Evolutionary conservation across 2,113 vertebrate genomes (phyloP).

Genomic region (Sapajus apella): DNA sequence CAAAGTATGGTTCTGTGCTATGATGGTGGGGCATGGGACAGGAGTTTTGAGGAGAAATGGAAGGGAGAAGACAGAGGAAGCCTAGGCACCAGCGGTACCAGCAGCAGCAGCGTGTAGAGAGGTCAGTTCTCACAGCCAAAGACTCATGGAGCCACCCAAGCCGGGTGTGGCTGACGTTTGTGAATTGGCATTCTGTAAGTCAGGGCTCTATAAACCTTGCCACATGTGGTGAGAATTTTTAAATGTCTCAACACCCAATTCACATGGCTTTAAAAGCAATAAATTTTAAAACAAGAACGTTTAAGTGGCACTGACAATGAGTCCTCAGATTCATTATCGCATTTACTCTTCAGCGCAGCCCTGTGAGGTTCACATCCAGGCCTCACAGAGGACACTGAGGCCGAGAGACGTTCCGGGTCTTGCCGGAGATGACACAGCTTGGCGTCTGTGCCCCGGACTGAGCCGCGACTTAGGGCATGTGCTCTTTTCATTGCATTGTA

Average conservation of each 20-base stretch:
- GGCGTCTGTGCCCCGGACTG: too few relatives aligned
- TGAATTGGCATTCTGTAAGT: neutral
- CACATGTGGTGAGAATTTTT: neutral
- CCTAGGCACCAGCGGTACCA: neutral
- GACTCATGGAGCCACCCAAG: neutral
- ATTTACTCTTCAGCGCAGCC: neutral
- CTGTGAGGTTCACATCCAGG: neutral
- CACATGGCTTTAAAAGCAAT: neutral
- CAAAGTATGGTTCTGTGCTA: neutral
- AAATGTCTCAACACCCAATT: neutral
- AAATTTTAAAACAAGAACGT: neutral
- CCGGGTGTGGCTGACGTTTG: neutral
- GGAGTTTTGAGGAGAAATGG: neutral
- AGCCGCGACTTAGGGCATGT: neutral
- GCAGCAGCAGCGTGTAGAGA: neutral
- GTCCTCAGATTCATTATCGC: neutral
- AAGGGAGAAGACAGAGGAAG: neutral
- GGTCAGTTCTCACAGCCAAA: neutral
- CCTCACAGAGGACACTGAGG: neutral
- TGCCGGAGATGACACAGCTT: neutral
- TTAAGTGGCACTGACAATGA: neutral
- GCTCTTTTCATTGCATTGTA: neutral
- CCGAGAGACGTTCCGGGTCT: neutral
- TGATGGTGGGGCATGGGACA: neutral
- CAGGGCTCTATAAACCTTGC: neutral